Percentiles rank a stretch among this genome's conserved stretches.
Conservation (phyloP, 2,888 invertebrate genomes). For the Acleris emargana region DNA sequence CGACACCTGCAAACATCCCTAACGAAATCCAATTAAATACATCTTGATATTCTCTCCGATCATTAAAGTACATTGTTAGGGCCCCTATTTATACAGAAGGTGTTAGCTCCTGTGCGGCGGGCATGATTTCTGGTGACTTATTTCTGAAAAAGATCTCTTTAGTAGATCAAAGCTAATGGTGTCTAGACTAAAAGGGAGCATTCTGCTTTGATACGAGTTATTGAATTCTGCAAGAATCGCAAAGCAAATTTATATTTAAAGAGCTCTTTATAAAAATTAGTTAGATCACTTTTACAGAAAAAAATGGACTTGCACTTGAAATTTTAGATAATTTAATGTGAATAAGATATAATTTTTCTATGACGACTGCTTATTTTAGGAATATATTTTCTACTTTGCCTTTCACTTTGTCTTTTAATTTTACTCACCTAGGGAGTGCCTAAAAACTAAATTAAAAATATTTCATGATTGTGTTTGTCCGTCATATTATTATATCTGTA, state of each 20-base stretch:
- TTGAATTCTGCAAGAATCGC: not conserved
- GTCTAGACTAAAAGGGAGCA: slow-evolving; percentile 10
- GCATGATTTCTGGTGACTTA: slow-evolving; percentile 59
- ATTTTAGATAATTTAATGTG: too few species aligned
- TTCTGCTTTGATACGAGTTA: not conserved
- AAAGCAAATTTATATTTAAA: not conserved
- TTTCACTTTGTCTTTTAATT: too few species aligned
- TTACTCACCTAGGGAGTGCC: too few species aligned
- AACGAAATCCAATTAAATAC: slow-evolving; percentile 79
- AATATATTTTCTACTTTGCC: too few species aligned
- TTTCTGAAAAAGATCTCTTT: slow-evolving; percentile 38
- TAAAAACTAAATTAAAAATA: too few species aligned
- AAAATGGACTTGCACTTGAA: not conserved
- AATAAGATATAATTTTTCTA: too few species aligned
- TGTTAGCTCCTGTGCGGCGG: slow-evolving; percentile 49
- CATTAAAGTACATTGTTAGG: slow-evolving; percentile 72
- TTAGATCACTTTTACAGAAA: not conserved
- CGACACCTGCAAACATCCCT: slow-evolving; percentile 67
- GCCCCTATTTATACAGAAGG: slow-evolving; percentile 55
- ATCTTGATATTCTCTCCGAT: slow-evolving; percentile 75
- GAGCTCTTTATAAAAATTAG: not conserved
- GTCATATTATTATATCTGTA: too few species aligned
- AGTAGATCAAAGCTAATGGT: slow-evolving; percentile 41
- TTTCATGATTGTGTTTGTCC: too few species aligned
- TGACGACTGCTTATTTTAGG: too few species aligned